Evolutionary conservation across 1,140 invertebrate genomes (phyloP).

Genomic region (Brachionus plicatilis): DNA sequence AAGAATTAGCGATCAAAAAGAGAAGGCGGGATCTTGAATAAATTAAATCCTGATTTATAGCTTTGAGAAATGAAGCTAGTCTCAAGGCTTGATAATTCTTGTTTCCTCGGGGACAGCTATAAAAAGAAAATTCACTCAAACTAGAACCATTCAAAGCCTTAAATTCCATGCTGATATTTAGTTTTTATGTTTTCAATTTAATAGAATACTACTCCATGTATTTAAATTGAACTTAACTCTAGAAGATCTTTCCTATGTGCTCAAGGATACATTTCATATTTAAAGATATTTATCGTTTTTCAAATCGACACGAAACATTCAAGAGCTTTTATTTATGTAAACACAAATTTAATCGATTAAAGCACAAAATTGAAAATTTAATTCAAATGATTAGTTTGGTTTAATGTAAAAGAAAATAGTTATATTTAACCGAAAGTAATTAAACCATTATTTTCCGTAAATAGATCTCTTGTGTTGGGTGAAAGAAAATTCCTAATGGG

Average conservation of each 20-base stretch:
- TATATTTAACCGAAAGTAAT: background rate
- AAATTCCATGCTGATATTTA: background rate
- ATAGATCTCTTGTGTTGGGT: background rate
- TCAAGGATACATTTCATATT: background rate
- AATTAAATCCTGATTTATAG: background rate
- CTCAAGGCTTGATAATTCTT: background rate
- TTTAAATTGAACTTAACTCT: background rate
- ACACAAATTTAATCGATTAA: background rate
- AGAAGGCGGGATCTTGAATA: background rate
- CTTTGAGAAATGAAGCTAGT: background rate
- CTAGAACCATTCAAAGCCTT: background rate
- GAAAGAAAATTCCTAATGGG: background rate
- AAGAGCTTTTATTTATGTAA: background rate
- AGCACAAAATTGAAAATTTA: background rate
- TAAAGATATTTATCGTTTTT: background rate
- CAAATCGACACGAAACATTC: background rate
- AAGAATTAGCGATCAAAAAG: background rate
- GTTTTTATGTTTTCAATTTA: background rate
- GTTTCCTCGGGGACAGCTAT: background rate
- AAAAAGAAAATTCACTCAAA: background rate
- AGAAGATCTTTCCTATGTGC: background rate
- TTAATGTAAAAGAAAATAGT: background rate
- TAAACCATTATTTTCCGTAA: background rate
- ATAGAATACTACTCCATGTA: background rate
- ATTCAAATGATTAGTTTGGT: background rate